Evolutionary conservation across 2,113 vertebrate species (phyloP).

Genomic region (Oceanites oceanicus): DNA sequence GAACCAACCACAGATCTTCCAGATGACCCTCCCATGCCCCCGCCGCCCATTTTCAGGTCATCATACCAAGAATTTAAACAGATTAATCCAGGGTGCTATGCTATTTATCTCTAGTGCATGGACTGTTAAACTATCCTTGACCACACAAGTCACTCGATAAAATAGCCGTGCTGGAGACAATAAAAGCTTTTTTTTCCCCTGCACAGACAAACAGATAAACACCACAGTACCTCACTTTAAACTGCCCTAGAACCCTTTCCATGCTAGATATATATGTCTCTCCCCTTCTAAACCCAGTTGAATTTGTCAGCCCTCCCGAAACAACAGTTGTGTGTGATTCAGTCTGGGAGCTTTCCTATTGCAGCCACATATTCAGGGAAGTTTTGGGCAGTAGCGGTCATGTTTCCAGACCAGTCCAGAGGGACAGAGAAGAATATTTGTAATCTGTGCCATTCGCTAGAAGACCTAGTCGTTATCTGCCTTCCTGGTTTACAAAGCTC

Average conservation of each 20-base stretch:
- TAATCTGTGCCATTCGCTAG: not conserved
- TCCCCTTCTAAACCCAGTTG: not conserved
- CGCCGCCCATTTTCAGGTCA: not conserved
- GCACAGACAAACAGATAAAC: not conserved
- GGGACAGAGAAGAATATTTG: not conserved
- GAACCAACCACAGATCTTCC: not conserved
- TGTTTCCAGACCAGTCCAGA: not conserved
- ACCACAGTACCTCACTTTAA: not conserved
- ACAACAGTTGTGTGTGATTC: not conserved
- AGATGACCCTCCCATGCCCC: not conserved
- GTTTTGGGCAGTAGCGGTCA: not conserved
- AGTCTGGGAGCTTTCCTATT: not conserved
- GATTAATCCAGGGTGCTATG: not conserved
- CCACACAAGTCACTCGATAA: not conserved
- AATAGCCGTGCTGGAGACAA: not conserved
- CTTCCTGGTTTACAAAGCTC: not conserved
- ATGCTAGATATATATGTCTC: not conserved
- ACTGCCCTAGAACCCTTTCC: not conserved
- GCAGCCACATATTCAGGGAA: not conserved
- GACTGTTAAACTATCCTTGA: not conserved
- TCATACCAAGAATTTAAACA: not conserved
- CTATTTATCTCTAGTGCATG: not conserved
- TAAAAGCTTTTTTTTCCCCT: not conserved
- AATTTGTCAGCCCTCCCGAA: not conserved
- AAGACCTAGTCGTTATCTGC: not conserved